These are phyloP conservation scores for Tetramorium simillimum DNA, from an alignment of 1,140 invertebrate genomes.

Conservation along the genomic window DNA sequence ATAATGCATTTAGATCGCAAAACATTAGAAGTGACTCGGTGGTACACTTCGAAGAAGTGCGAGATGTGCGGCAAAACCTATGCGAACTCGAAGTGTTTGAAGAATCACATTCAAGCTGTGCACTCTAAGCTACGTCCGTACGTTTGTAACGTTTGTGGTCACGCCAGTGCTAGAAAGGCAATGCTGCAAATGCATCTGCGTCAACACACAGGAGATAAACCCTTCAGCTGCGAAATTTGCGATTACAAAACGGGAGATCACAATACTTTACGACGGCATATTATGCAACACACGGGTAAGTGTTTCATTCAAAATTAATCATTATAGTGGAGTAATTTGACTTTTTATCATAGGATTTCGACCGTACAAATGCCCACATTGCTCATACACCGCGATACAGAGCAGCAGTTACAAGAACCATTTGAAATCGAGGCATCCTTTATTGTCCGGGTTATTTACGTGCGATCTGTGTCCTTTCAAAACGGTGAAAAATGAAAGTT, in stretches of 20 bases:
- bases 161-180: conserved; percentile 89
- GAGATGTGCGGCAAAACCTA: conserved; percentile 89
- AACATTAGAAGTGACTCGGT: conserved; percentile 80
- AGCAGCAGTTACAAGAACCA: conserved; percentile 89
- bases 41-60: conserved; percentile 90
- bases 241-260: conserved; percentile 90
- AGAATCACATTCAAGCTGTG: conserved; percentile 91
- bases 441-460: conserved; percentile 85
- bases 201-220: conserved; percentile 92
- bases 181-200: conserved; percentile 89
- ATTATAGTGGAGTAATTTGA: conserved; percentile 4
- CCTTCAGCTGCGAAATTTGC: conserved; percentile 90
- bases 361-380: conserved; percentile 90
- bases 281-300: conserved; percentile 91
- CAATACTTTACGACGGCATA: conserved; percentile 90
- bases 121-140: conserved; percentile 92
- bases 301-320: background rate
- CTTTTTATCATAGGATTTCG: conserved; percentile 79
- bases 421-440: conserved; percentile 88
- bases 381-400: conserved; percentile 89
- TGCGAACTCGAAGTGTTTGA: conserved; percentile 91
- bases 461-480: conserved; percentile 87
- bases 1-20: conserved; percentile 86
- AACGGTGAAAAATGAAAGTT: conserved; percentile 87
- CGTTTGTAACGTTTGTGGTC: conserved; percentile 91